A percentile compares a stretch with the other conserved stretches of the same genome.
Evolutionary conservation across 1,140 invertebrate genomes (phyloP).

Genomic region (Acromyrmex charruanus): DNA sequence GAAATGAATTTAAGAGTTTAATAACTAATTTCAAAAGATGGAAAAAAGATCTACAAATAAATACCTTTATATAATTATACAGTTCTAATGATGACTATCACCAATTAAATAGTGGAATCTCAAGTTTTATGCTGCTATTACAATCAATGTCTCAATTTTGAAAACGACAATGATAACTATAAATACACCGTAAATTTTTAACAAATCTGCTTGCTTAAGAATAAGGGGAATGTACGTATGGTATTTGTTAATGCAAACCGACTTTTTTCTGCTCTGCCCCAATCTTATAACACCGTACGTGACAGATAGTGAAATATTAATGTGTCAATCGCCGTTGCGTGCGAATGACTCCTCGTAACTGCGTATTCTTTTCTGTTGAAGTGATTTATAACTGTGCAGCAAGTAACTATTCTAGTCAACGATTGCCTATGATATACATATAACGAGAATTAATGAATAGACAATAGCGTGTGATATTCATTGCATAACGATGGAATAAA

Average conservation of each 20-base stretch:
- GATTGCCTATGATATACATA: constrained; percentile 52
- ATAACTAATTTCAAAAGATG: neutral
- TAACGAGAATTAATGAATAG: constrained; percentile 56
- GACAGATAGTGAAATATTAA: constrained; percentile 44
- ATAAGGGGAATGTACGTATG: constrained; percentile 51
- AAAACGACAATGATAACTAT: constrained; percentile 30
- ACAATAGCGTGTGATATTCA: constrained; percentile 44
- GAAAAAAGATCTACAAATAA: neutral
- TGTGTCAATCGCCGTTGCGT: constrained; percentile 30
- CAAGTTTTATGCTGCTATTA: neutral
- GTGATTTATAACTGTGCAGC: constrained; percentile 64
- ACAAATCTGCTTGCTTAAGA: constrained; percentile 26
- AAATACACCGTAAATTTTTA: constrained; percentile 36
- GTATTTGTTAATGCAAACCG: constrained; percentile 62
- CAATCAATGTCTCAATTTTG: neutral
- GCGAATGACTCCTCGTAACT: constrained; percentile 45
- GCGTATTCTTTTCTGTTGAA: constrained; percentile 61
- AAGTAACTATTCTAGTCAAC: constrained; percentile 65
- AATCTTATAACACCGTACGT: constrained; percentile 28
- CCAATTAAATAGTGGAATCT: neutral
- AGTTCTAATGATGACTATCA: neutral
- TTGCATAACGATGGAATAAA: constrained; percentile 27
- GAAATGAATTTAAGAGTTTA: neutral
- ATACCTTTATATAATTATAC: neutral
- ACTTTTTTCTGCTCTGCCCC: constrained; percentile 46